A percentile compares a stretch with the other conserved stretches of the same genome.
Conservation (phyloP, 2,113 vertebrate species). For the Heptranchias perlo region DNA sequence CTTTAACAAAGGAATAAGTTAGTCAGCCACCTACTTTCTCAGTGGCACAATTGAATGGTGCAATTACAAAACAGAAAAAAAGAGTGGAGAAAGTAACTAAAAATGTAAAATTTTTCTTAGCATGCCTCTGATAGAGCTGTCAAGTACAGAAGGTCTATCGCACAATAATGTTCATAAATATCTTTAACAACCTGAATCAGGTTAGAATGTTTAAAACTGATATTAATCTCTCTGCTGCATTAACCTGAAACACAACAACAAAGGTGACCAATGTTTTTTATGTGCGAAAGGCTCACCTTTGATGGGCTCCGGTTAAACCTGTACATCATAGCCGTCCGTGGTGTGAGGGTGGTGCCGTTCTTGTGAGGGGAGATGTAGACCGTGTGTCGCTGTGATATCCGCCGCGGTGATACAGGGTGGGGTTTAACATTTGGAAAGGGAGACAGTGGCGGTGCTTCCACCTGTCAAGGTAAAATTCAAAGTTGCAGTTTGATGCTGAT, state of each 20-base stretch:
- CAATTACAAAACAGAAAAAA: too few relatives aligned
- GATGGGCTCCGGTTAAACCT: conserved; percentile 86
- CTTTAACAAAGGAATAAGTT: too few relatives aligned
- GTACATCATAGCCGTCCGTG: conserved; percentile 71
- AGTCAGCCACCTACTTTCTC: too few relatives aligned
- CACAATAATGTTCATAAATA: not conserved
- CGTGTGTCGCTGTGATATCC: conserved; percentile 82
- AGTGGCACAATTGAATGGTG: too few relatives aligned
- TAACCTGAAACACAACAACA: not conserved
- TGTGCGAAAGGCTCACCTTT: conserved; percentile 62
- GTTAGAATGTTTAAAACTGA: not conserved
- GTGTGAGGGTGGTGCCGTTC: conserved; percentile 64
- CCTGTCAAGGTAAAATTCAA: conserved; percentile 53
- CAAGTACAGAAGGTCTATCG: not conserved
- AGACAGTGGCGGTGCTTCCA: conserved; percentile 78
- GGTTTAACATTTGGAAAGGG: conserved; percentile 81
- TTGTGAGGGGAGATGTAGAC: conserved; percentile 90
- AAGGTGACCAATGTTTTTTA: not conserved
- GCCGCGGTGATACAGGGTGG: conserved; percentile 77
- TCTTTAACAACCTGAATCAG: not conserved
- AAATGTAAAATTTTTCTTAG: too few relatives aligned
- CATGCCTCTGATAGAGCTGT: not conserved
- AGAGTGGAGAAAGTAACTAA: too few relatives aligned
- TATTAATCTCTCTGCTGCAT: not conserved
- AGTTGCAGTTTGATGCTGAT: rapidly evolving